Evolutionary conservation across 2,113 vertebrate genomes (phyloP), one percentile per base, ranked within the genome.

Genomic region (Dermatemys mawii): DNA sequence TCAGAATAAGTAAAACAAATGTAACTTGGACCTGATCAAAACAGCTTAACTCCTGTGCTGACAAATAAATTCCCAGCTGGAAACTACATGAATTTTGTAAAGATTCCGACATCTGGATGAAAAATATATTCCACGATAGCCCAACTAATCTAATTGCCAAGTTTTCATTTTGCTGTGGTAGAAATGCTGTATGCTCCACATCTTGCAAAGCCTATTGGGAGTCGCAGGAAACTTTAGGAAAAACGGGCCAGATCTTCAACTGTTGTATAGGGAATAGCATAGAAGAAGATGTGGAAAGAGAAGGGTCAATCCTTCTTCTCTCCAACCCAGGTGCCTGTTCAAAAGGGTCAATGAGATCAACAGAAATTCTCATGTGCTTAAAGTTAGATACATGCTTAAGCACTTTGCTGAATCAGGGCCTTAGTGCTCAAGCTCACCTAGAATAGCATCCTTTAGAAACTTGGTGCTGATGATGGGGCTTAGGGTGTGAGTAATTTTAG

Each of bases 241-340:
- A 97, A 97, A 81, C 96, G 93, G 96, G 90, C 55, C 96, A 96
- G 84, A 91, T 94, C 97, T 94, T 95, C 73, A 7, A 95, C 90
- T 94, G 86, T n/a, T n/a, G 1, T 13, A 2, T 12, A 83, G 83
- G 8, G 80, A 86, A 55, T 8, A 86, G 44, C 3, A 55, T 67
- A 67, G 60, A 35, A 19, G 60, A n/a, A 4, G 35, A n/a, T 67
- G 60, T 81, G 60, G 89, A 93, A 78, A 24, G 13, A 7, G 78
- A 81, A 88, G 9, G 1, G 5, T 41, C 19, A 2, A 26, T 87
- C 12, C 12, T 70, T 2, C 0, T 41, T 95, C 60, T 11, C 14
- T 32, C 60, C 60, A 63, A 16, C 13, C 13, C 8, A 63, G 29
- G 32, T 13, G 14, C 60, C 60, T 26, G 92, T 86, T 89, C 60